These are phyloP conservation scores for Paramormyrops hopkinsi DNA, from an alignment of 2,797 vertebrate genomes.

Conservation along the genomic window DNA sequence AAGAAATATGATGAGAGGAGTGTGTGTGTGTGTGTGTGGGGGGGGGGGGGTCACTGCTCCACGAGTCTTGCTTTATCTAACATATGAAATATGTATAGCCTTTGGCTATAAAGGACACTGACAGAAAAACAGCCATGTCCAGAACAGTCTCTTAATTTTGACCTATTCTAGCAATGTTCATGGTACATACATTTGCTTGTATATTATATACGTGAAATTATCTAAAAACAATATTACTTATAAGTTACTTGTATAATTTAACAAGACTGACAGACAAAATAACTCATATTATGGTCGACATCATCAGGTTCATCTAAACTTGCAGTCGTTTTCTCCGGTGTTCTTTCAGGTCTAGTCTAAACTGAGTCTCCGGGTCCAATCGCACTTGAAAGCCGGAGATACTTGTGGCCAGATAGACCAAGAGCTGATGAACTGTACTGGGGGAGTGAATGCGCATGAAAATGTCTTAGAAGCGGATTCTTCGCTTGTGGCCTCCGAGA, in stretches of 20 bases:
- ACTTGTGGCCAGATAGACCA: background rate
- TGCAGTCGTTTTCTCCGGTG: background rate
- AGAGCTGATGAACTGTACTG: background rate
- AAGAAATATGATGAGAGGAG: background rate
- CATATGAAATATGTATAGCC: background rate
- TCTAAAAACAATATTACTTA: background rate
- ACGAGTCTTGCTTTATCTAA: background rate
- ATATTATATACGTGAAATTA: background rate
- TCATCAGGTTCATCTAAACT: background rate
- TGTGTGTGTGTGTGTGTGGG: background rate
- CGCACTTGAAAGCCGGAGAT: background rate
- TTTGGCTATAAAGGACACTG: background rate
- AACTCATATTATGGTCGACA: background rate
- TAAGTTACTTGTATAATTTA: constrained; percentile 1
- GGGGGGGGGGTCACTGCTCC: background rate
- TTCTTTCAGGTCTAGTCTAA: background rate
- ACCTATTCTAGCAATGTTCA: background rate
- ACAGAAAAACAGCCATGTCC: background rate
- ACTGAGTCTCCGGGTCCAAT: background rate
- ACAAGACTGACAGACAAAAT: background rate
- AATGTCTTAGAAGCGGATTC: background rate
- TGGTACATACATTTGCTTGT: background rate
- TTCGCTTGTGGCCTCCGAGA: background rate
- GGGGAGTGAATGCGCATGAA: background rate
- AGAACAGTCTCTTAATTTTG: background rate